Percentiles rank a stretch among this genome's conserved stretches.
Evolutionary conservation across 2,113 vertebrate genomes (phyloP).

Genomic region (Phoxinus phoxinus): DNA sequence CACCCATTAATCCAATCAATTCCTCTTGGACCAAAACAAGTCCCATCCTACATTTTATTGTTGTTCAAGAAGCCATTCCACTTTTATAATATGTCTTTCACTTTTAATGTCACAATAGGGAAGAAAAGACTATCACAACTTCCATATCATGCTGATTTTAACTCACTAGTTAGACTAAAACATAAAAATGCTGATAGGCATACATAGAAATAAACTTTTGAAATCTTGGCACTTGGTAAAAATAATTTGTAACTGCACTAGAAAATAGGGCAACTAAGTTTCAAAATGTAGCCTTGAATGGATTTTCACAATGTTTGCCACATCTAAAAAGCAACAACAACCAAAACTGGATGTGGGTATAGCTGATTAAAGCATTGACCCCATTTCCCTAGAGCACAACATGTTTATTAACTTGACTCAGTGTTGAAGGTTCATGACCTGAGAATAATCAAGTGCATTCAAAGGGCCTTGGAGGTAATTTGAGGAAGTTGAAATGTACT

Average conservation of each 20-base stretch:
- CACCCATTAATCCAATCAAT: no score
- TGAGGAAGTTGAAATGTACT: conserved; percentile 23
- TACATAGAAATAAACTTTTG: not conserved
- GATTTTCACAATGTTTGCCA: not conserved
- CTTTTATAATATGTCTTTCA: no score
- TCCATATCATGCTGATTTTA: no score
- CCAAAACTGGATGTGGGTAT: not conserved
- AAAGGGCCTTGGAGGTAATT: conserved; percentile 15
- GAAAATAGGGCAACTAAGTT: not conserved
- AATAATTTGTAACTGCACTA: not conserved
- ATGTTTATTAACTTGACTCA: conserved; percentile 22
- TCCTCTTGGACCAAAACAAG: no score
- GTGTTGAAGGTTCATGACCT: conserved; percentile 25
- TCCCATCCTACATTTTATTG: no score
- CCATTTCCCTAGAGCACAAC: conserved; percentile 1
- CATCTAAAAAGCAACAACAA: not conserved
- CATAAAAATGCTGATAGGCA: no score
- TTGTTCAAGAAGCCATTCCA: no score
- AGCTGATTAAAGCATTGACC: conserved; percentile 19
- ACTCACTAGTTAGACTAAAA: no score
- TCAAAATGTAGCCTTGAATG: conserved; percentile 4
- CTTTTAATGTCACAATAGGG: no score
- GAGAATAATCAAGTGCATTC: conserved; percentile 32
- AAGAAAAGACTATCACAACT: no score
- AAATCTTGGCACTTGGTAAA: no score